Evolutionary conservation across 2,113 vertebrate species (phyloP).

Genomic region (Greenwoodochromis staneri): DNA sequence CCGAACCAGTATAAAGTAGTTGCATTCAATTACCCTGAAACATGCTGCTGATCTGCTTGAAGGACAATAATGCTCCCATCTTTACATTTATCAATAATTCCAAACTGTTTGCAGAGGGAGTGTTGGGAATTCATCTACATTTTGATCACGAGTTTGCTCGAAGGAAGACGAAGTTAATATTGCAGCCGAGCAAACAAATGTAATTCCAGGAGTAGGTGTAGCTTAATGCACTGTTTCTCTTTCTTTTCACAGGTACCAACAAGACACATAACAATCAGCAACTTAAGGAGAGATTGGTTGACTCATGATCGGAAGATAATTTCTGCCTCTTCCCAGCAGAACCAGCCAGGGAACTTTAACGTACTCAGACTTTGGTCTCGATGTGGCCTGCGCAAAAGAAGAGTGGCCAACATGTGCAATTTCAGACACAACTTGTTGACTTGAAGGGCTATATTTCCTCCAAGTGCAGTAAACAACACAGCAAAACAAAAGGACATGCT

Average conservation of each 20-base stretch:
- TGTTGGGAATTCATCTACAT: background rate
- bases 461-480: slow-evolving; percentile 1
- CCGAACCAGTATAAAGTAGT: background rate
- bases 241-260: slow-evolving; percentile 55
- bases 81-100: background rate
- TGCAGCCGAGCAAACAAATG: background rate
- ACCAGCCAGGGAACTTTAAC: background rate
- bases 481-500: background rate
- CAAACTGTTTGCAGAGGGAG: background rate
- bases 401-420: slow-evolving; percentile 45
- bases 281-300: slow-evolving; percentile 26
- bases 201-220: background rate
- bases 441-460: slow-evolving; percentile 55
- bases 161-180: background rate
- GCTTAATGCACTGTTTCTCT: background rate
- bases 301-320: slow-evolving; percentile 40
- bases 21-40: background rate
- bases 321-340: slow-evolving; percentile 9
- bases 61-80: background rate
- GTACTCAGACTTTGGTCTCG: slow-evolving; percentile 1
- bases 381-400: background rate
- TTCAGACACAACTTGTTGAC: slow-evolving; percentile 27
- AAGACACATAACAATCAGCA: slow-evolving; percentile 61
- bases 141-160: background rate
- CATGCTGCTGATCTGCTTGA: background rate